Evolutionary conservation across 2,797 vertebrate genomes (phyloP), one percentile per base, ranked within the genome.

Genomic region (Hephaestus fuliginosus): DNA sequence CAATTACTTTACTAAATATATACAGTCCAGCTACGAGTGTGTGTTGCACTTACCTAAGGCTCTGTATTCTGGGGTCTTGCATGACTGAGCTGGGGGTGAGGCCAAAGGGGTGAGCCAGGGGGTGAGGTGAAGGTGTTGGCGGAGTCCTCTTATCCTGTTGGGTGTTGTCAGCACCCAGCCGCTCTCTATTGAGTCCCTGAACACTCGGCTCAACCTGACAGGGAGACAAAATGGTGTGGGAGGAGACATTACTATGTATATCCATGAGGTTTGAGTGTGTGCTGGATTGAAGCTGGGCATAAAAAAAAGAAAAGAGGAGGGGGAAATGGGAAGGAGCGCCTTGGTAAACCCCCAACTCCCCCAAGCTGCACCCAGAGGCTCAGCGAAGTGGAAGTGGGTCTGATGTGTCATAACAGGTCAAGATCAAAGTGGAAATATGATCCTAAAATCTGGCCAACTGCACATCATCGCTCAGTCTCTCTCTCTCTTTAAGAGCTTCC

Each of bases 1-100:
- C 3, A 22, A 43, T 33, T 39, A 39, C 36, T 39, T 25, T 9
- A 30, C 7, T 49, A 20, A 18, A 22, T 43, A 36, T 17, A 63
- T 3, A 22, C 0, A 0, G 13, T 12, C 7, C 4, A 28, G n/a
- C 33, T 44, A 28, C 5, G 13, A 61, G 20, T 7, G 10, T 43
- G 18, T 25, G 51, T 39, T 9, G 0, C 14, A 4, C 71, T 65
- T 84, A 97, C 97, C 97, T 98, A 74, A 98, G 96, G 30, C 96
- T 96, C 0, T 97, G 97, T 79, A 98, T 96, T 76, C 97, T 96
- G 44, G 97, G 96, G 81, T 98, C 97, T 86, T 98, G 98, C 78
- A 99, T 97, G 63, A 98, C 94, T 0, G 97, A 94, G 91, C 94
- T 95, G 39, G 97, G 95, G 30, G 96, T 95, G 80, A 98, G 93